Evolutionary conservation across 37 sponge, comb jelly and placozoan genomes (phyloP).

Genomic region (Halichondria panicea): DNA sequence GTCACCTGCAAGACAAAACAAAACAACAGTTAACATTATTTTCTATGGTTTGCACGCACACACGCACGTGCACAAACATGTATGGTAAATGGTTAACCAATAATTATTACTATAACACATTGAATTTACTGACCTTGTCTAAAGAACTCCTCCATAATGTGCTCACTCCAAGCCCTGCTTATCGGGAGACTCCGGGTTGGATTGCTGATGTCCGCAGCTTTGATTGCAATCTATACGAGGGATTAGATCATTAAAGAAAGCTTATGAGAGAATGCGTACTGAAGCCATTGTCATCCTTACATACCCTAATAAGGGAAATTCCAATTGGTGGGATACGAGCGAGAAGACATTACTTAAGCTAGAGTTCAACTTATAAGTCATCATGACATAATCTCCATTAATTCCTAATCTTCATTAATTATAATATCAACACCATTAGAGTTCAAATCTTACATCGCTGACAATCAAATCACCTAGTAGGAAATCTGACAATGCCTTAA

Average conservation of each 20-base stretch:
- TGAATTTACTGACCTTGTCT: slow-evolving; percentile 52
- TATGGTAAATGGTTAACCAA: neutral
- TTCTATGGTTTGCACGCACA: neutral
- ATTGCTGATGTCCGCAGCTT: slow-evolving; percentile 86
- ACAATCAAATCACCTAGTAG: neutral
- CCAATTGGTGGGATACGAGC: no score
- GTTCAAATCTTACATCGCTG: neutral
- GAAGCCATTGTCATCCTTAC: no score
- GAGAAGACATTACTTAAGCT: no score
- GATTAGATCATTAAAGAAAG: neutral
- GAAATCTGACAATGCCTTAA: neutral
- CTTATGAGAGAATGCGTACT: no score
- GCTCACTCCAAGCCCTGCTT: slow-evolving; percentile 64
- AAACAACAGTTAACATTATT: neutral
- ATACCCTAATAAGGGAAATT: no score
- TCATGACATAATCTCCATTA: no score
- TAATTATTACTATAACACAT: neutral
- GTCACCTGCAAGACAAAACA: slow-evolving; percentile 40
- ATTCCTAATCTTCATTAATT: no score
- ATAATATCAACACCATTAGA: no score
- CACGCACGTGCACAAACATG: neutral
- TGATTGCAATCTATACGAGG: slow-evolving; percentile 60
- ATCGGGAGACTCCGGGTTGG: slow-evolving; percentile 42
- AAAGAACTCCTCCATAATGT: slow-evolving; percentile 86
- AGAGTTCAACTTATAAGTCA: no score